Base-by-base conservation (phyloP, 2,797 vertebrate species). In the Phoeniculus purpureus region DNA sequence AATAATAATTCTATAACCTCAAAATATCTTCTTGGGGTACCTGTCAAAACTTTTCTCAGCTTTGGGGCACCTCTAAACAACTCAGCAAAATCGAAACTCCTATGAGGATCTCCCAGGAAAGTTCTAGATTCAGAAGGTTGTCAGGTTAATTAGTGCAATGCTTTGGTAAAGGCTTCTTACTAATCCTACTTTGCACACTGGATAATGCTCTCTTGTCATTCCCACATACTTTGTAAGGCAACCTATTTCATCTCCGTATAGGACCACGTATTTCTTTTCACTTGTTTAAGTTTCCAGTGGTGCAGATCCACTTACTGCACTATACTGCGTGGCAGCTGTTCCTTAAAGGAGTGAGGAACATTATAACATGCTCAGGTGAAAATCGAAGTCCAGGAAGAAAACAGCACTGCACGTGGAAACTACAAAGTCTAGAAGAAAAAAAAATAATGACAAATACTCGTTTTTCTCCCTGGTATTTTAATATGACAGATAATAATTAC, bases 391-490 rank as follows among this genome's bases (percentile, higher is more conserved):
- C 20, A 19, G 2, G 8, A 0, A 16, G 21, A 88, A 21, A 40
- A 4, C 21, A 66, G 16, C 8, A 48, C 29, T 84, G 48, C 47
- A 93, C 91, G 80, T 15, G 47, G 62, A 89, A 26, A 59, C 13
- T 19, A 40, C 13, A 37, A 56, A 67, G 7, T 68, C 47, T 81
- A 48, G 91, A 80, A 12, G 10, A 87, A 92, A 95, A 77, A 52
- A 89, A 89, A 93, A 32, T 20, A 79, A 64, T 45, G 77, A 37
- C 10, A 67, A 80, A 50, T 12, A 50, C 15, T 21, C 29, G 12
- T 26, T 95, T 93, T 96, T 27, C 18, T 85, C 47, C 7, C 5
- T 70, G 31, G 4, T 13, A 54, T 77, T 92, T 92, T 92, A 77
- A 68, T 83, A 10, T 61, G 47, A 80, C 32, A 59, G 34, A 87